Evolutionary conservation across 2,113 vertebrate genomes (phyloP).

Genomic region (Oriolus oriolus): DNA sequence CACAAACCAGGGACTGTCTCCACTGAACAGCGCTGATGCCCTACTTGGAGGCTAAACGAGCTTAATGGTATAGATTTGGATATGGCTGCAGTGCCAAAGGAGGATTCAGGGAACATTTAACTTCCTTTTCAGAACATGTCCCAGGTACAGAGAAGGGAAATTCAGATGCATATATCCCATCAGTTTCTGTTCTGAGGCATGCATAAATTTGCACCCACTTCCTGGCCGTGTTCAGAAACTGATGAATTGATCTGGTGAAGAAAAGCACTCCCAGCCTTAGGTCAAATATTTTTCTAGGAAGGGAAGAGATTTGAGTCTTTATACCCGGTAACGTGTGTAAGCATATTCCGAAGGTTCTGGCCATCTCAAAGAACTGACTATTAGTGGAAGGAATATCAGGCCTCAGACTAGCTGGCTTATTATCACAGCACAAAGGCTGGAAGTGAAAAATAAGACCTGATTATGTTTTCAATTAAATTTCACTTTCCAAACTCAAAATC

Average conservation of each 20-base stretch:
- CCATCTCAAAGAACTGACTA: neutral
- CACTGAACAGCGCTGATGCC: neutral
- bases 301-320: neutral
- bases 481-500: neutral
- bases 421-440: neutral
- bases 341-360: neutral
- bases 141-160: neutral
- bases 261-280: neutral
- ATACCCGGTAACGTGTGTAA: rapidly evolving
- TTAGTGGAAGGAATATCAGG: neutral
- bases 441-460: neutral
- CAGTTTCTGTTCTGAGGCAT: neutral
- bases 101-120: neutral
- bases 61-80: neutral
- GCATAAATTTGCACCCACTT: neutral
- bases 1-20: neutral
- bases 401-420: neutral
- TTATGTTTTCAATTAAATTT: neutral
- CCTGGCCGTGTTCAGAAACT: neutral
- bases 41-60: neutral
- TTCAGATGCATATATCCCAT: neutral
- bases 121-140: neutral
- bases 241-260: neutral
- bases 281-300: neutral
- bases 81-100: neutral